These are phyloP conservation scores for Lysandra bellargus DNA, from an alignment of 2,888 invertebrate genomes.

Conservation along the genomic window DNA sequence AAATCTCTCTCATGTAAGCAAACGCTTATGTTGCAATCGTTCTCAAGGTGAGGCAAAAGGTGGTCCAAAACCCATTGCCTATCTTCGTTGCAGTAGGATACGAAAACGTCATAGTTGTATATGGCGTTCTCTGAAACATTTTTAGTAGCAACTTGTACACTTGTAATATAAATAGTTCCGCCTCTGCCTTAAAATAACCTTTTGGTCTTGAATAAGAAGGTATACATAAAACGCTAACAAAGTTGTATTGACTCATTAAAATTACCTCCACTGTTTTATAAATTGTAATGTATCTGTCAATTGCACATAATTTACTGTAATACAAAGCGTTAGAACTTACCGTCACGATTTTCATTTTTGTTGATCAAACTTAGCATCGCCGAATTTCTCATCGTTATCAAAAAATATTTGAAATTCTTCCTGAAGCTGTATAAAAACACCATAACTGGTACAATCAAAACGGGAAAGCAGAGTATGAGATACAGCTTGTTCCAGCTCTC, in stretches of 20 bases:
- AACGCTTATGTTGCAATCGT: constrained; percentile 78
- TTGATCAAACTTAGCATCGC: constrained; percentile 77
- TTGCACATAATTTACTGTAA: no score
- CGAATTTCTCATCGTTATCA: constrained; percentile 80
- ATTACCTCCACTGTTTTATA: no score
- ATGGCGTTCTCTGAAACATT: constrained; percentile 54
- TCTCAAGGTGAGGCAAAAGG: constrained; percentile 82
- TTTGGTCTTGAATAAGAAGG: no score
- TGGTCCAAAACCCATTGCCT: constrained; percentile 83
- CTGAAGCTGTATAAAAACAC: constrained; percentile 53
- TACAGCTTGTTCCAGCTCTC: constrained; percentile 45
- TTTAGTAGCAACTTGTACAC: background rate
- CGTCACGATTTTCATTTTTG: constrained; percentile 59
- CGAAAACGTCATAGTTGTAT: constrained; percentile 83
- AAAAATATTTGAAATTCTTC: constrained; percentile 81
- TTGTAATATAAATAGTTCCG: no score
- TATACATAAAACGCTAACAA: no score
- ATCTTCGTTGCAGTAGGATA: constrained; percentile 85
- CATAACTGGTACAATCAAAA: constrained; percentile 47
- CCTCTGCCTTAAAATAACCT: no score
- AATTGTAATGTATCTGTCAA: no score
- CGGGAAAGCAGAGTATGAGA: constrained; percentile 48
- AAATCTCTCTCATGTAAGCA: constrained; percentile 87
- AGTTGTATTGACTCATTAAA: no score
- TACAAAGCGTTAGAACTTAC: constrained; percentile 48